phyloP scores from a whole-genome alignment of 2,113 vertebrate species.

The Stegostoma tigrinum region DNA sequence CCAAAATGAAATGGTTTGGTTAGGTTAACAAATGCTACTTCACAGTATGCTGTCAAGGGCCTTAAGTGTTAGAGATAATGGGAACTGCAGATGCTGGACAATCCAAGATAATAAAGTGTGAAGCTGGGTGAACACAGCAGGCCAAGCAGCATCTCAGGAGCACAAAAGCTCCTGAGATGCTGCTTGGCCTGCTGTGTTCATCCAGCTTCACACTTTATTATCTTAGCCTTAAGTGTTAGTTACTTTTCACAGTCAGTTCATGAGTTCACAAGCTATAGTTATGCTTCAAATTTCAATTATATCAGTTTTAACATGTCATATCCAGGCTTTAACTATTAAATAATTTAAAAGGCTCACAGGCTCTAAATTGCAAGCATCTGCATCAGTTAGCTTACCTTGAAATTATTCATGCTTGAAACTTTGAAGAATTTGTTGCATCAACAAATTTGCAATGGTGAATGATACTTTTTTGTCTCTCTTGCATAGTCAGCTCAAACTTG shows the following conservation, averaged over 20 bases:
- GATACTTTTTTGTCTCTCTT: neutral
- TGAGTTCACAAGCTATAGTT: neutral
- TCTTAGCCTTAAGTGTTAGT: neutral
- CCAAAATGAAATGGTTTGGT: neutral
- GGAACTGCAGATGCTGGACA: too few species aligned
- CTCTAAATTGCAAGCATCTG: neutral
- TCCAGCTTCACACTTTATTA: too few species aligned
- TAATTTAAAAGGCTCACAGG: constrained; percentile 3
- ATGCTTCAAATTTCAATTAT: neutral
- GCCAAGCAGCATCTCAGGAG: too few species aligned
- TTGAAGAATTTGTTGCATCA: constrained; percentile 2
- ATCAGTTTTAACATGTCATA: neutral
- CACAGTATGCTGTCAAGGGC: neutral
- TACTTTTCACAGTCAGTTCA: neutral
- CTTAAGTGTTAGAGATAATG: neutral
- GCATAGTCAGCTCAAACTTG: neutral
- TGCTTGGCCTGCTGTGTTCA: too few species aligned
- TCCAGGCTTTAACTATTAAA: neutral
- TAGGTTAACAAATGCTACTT: neutral
- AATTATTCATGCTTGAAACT: neutral
- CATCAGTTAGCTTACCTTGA: neutral
- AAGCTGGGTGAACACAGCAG: too few species aligned
- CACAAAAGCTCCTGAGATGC: too few species aligned
- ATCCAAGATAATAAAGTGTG: too few species aligned
- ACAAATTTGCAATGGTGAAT: neutral